phyloP scores from a whole-genome alignment of 2,113 vertebrate species.

The Phalacrocorax pelagicus region DNA sequence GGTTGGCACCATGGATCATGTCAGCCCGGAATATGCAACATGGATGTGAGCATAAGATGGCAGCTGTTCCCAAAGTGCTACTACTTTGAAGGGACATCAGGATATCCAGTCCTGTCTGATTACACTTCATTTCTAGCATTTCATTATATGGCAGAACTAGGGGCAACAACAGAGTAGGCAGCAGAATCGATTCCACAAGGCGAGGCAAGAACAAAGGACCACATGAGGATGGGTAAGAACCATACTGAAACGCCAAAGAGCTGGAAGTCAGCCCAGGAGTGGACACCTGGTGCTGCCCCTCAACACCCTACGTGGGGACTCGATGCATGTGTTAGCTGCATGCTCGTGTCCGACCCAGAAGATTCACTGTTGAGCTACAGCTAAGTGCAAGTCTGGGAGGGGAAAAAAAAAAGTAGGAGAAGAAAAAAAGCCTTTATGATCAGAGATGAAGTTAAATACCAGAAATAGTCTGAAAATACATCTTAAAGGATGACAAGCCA shows the following conservation, averaged over 20 bases:
- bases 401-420: neutral
- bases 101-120: neutral
- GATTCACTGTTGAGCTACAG: neutral
- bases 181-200: neutral
- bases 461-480: neutral
- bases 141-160: fast-evolving
- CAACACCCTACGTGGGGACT: fast-evolving
- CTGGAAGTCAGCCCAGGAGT: neutral
- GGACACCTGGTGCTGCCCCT: neutral
- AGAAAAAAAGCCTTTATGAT: neutral
- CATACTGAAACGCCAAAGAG: neutral
- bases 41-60: neutral
- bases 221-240: neutral
- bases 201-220: neutral
- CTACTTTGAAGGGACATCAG: neutral
- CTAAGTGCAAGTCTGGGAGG: neutral
- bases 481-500: neutral
- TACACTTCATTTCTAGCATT: neutral
- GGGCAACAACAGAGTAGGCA: neutral
- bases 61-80: neutral
- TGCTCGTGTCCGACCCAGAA: neutral
- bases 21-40: neutral
- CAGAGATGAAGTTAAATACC: neutral
- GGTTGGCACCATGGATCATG: neutral
- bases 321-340: fast-evolving